Base-by-base conservation (phyloP, 2,113 vertebrate genomes). In the Panurus biarmicus region DNA sequence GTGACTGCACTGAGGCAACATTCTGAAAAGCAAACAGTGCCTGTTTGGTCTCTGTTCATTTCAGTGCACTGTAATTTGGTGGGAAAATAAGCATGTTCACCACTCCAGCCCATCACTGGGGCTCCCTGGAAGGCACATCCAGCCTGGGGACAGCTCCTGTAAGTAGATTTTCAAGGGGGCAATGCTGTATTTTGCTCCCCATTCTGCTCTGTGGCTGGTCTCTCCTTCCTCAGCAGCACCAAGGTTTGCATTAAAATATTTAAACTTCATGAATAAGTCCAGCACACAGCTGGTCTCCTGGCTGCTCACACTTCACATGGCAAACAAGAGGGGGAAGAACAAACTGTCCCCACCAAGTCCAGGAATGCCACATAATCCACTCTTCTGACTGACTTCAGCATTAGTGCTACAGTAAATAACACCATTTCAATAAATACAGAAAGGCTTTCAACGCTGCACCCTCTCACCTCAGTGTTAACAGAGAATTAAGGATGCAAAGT, bases 281-380 rank as follows among this genome's bases (percentile, higher is more conserved):
- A 70, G 90, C 45, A n/a, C 11, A n/a, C 40, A 83, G 84, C 64
- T 80, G 83, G 66, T 25, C 0, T 0, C 23, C 62, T 51, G 64
- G n/a, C 14, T 38, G 44, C 14, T 92, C 44, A 51, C 79, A 82
- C 16, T 33, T 71, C 74, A 47, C 15, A 9, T 11, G 44, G 93
- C 78, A 62, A 85, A 56, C 6, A 33, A 24, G 38, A 60, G 8
- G 31, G 11, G 61, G 70, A 89, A 66, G 70, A 89, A 66, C 12
- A 45, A 61, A 29, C 8, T 0, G 0, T 14, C 12, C 22, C n/a
- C 4, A 0, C 7, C 35, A 21, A 44, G 47, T 3, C 50, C 64
- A 56, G n/a, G n/a, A 81, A 57, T 5, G 36, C 24, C 73, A 72
- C 48, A 5, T 6, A 57, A 61, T 7, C 66, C 51, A 23, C n/a